Conservation (phyloP, 2,888 invertebrate genomes). For the Stictocephala bisonia region DNA sequence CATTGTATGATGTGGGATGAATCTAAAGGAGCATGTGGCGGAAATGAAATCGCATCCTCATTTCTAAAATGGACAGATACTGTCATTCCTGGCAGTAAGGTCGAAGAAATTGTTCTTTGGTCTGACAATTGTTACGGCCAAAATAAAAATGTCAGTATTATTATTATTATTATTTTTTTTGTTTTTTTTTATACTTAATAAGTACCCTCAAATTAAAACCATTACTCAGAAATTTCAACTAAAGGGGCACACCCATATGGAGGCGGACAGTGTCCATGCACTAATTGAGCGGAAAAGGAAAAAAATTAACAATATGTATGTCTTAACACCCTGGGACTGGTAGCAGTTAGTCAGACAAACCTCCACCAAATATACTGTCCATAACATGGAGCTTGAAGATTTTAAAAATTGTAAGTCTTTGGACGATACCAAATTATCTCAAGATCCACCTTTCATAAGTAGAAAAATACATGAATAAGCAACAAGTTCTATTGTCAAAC, state of each 20-base stretch:
- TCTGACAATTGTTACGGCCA: slow-evolving; percentile 38
- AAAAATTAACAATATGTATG: slow-evolving; percentile 41
- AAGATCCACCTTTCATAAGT: too few species aligned
- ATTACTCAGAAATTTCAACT: slow-evolving; percentile 36
- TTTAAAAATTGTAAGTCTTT: slow-evolving; percentile 24
- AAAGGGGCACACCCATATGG: slow-evolving; percentile 42
- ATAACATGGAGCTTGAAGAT: slow-evolving; percentile 36
- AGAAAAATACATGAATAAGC: too few species aligned
- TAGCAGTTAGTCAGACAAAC: slow-evolving; percentile 24
- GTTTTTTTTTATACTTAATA: slow-evolving; percentile 31
- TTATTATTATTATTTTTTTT: slow-evolving; percentile 28
- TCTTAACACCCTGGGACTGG: slow-evolving; percentile 41
- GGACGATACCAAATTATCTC: too few species aligned
- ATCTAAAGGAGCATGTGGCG: slow-evolving; percentile 53
- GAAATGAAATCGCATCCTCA: slow-evolving; percentile 56
- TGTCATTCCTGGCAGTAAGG: slow-evolving; percentile 29
- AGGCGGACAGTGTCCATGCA: slow-evolving; percentile 48
- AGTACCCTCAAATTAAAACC: slow-evolving; percentile 35
- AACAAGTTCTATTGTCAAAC: too few species aligned
- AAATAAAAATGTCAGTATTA: slow-evolving; percentile 14
- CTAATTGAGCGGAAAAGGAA: slow-evolving; percentile 49
- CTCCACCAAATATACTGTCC: slow-evolving; percentile 17
- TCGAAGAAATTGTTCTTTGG: slow-evolving; percentile 32
- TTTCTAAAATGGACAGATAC: slow-evolving; percentile 53
- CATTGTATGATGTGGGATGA: slow-evolving; percentile 56